Percentiles rank a stretch among this genome's conserved stretches.
Evolutionary conservation across 2,888 invertebrate species (phyloP).

Genomic region (Drosophila merina): DNA sequence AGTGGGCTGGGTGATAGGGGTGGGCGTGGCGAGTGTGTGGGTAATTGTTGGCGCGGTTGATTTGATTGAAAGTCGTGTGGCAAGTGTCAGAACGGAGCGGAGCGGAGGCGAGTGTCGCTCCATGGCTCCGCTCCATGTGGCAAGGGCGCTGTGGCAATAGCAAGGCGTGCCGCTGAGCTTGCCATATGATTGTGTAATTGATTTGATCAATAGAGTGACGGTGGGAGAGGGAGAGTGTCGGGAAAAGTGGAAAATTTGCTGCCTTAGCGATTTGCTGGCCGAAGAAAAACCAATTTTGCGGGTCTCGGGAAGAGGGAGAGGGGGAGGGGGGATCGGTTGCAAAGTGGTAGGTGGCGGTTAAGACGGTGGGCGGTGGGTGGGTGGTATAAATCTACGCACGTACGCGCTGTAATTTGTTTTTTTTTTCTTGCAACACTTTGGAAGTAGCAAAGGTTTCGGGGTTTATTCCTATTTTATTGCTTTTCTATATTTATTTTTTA

Average conservation of each 20-base stretch:
- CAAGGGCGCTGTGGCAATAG: slow-evolving; percentile 15
- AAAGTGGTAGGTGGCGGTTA: not conserved
- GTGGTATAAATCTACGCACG: slow-evolving; percentile 60
- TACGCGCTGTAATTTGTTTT: slow-evolving; percentile 56
- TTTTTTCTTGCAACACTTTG: slow-evolving; percentile 10
- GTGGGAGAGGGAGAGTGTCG: not conserved
- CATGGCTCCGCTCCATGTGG: not conserved
- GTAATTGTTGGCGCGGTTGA: slow-evolving; percentile 74
- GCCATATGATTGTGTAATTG: slow-evolving; percentile 78
- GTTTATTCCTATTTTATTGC: not conserved
- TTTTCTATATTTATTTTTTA: not conserved
- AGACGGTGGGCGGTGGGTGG: not conserved
- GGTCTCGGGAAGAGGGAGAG: not conserved
- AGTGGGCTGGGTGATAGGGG: not conserved
- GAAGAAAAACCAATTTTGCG: slow-evolving; percentile 59
- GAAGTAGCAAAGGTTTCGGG: not conserved
- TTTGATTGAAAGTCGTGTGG: slow-evolving; percentile 72
- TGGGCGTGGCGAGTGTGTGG: slow-evolving; percentile 52
- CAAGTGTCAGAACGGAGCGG: slow-evolving; percentile 52
- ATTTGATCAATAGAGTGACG: slow-evolving; percentile 70
- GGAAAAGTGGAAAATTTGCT: slow-evolving; percentile 42
- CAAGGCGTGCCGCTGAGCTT: slow-evolving; percentile 55
- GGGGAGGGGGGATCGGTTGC: not conserved
- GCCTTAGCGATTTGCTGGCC: slow-evolving; percentile 51
- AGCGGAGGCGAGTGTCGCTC: not conserved